phyloP scores from a whole-genome alignment of 2,113 vertebrate genomes.

The Centropus unirufus region DNA sequence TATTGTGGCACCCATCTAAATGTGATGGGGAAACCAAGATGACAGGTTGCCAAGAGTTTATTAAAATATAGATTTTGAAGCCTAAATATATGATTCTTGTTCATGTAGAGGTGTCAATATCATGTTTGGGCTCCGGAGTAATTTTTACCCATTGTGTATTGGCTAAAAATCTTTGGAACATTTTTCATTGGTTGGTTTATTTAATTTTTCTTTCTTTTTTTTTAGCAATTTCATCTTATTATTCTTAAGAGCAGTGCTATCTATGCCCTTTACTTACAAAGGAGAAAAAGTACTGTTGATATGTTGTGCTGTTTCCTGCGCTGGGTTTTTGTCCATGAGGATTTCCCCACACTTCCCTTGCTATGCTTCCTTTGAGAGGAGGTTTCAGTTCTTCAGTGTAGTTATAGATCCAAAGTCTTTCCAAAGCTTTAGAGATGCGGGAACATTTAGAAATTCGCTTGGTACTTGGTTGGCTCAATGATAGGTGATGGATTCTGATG shows the following conservation, averaged over 20 bases:
- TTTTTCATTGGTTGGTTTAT: background rate
- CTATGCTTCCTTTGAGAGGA: background rate
- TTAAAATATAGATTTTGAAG: background rate
- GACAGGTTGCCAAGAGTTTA: background rate
- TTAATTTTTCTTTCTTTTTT: background rate
- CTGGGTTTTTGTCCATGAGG: background rate
- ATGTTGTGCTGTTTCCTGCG: rapidly evolving
- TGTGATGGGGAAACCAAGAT: background rate
- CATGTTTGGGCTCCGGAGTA: background rate
- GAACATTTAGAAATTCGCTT: background rate
- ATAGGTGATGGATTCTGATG: background rate
- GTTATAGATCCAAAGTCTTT: background rate
- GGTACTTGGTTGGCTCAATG: background rate
- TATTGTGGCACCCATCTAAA: background rate
- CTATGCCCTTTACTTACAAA: background rate
- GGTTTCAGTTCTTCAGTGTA: background rate
- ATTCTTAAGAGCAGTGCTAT: background rate
- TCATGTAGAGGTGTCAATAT: background rate
- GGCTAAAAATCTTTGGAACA: background rate
- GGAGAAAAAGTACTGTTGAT: background rate
- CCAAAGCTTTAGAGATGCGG: background rate
- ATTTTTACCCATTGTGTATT: background rate
- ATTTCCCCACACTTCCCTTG: background rate
- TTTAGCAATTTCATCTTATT: background rate
- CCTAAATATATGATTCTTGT: background rate